Percentiles rank a stretch among this genome's conserved stretches.
phyloP scores from a whole-genome alignment of 2,797 vertebrate species.

The Chloroceryle inda region DNA sequence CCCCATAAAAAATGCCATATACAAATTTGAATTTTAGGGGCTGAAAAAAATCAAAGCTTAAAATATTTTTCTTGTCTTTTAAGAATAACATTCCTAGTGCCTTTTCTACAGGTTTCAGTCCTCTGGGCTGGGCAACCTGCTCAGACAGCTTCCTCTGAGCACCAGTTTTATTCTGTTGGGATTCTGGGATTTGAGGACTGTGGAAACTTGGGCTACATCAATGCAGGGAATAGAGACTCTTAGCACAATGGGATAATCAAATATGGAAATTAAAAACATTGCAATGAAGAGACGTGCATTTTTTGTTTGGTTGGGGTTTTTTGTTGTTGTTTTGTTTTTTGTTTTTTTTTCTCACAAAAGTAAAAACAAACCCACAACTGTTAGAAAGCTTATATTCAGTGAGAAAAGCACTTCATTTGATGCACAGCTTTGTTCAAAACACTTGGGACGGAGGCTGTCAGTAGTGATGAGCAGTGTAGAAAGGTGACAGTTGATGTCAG shows the following conservation, averaged over 20 bases:
- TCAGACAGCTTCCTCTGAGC: not conserved
- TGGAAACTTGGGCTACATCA: not conserved
- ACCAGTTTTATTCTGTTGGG: not conserved
- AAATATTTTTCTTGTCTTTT: not conserved
- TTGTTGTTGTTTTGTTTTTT: too few relatives aligned
- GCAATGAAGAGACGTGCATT: not conserved
- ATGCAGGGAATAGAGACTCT: not conserved
- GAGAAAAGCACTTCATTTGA: constrained; percentile 42
- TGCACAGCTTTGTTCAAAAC: constrained; percentile 24
- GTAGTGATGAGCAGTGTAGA: not conserved
- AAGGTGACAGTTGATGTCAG: not conserved
- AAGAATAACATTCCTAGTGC: not conserved
- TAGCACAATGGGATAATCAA: not conserved
- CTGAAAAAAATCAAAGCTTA: not conserved
- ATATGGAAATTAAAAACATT: constrained; percentile 25
- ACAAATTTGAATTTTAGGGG: fast-evolving
- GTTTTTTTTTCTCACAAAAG: too few relatives aligned
- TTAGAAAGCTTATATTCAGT: constrained; percentile 28
- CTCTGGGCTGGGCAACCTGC: not conserved
- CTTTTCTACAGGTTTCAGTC: not conserved
- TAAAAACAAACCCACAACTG: not conserved
- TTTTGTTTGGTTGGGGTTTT: not conserved
- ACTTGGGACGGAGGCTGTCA: not conserved
- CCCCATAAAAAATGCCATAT: not conserved
- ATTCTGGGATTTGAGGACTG: not conserved